Evolutionary conservation across 2,888 invertebrate species (phyloP).

Genomic region (Noctua janthina): DNA sequence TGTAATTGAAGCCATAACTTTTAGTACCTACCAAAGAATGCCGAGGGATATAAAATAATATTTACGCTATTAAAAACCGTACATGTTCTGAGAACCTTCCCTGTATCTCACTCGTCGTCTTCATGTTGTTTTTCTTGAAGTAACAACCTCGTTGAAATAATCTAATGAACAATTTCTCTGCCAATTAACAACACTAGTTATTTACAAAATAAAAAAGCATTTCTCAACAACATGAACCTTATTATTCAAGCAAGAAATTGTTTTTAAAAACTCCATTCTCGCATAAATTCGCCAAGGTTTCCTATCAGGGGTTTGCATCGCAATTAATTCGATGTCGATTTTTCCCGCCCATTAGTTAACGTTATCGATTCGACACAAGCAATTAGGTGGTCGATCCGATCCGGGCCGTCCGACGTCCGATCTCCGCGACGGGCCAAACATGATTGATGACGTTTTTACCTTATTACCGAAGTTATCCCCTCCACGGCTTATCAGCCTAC

Average conservation of each 20-base stretch:
- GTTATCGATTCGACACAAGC: conserved; percentile 82
- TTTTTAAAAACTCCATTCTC: conserved; percentile 67
- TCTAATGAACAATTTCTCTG: conserved; percentile 55
- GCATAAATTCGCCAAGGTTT: conserved; percentile 67
- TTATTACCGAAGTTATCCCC: conserved; percentile 70
- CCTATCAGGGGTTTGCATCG: conserved; percentile 71
- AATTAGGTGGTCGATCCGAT: conserved; percentile 82
- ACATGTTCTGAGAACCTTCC: conserved; percentile 21
- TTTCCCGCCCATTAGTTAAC: conserved; percentile 81
- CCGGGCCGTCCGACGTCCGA: conserved; percentile 67
- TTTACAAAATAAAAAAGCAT: conserved; percentile 59
- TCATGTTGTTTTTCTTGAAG: conserved; percentile 34
- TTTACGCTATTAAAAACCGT: conserved; percentile 66
- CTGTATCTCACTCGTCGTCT: conserved; percentile 9
- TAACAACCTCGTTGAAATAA: conserved; percentile 38
- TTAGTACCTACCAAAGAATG: conserved; percentile 70
- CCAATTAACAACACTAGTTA: conserved; percentile 56
- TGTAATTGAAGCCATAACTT: conserved; percentile 77
- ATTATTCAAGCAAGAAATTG: conserved; percentile 59
- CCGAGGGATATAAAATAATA: conserved; percentile 68
- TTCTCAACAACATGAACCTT: conserved; percentile 54
- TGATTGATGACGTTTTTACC: conserved; percentile 86
- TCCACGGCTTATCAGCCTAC: conserved; percentile 72
- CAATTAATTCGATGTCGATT: conserved; percentile 81
- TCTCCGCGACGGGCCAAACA: conserved; percentile 73